A percentile compares a stretch with the other conserved stretches of the same genome.
Conservation (phyloP, 2,888 invertebrate species). For the Mythimna impura region DNA sequence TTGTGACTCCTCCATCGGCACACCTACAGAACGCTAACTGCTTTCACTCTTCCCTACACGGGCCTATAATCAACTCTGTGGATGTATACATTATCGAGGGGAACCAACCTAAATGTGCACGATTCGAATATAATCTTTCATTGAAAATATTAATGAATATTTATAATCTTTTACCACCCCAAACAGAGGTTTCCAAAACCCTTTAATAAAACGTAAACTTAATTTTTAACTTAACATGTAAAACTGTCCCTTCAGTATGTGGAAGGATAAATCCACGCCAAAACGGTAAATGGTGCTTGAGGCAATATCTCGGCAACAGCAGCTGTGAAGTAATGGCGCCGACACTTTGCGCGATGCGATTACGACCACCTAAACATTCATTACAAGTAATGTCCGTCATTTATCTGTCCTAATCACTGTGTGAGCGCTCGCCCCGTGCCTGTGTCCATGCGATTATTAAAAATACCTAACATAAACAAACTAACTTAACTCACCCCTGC, state of each 20-base stretch:
- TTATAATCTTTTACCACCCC: slow-evolving; percentile 12
- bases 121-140: slow-evolving; percentile 12
- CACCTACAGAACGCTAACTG: slow-evolving; percentile 84
- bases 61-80: slow-evolving; percentile 59
- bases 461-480: slow-evolving; percentile 67
- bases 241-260: slow-evolving; percentile 75
- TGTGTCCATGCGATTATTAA: slow-evolving; percentile 72
- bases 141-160: slow-evolving; percentile 33
- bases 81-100: slow-evolving; percentile 39
- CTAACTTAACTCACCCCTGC: slow-evolving; percentile 50
- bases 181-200: slow-evolving; percentile 36
- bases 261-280: slow-evolving; percentile 82
- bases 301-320: slow-evolving; percentile 89
- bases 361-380: slow-evolving; percentile 91
- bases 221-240: slow-evolving; percentile 71
- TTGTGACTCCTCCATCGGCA: slow-evolving; percentile 88
- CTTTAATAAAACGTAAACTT: slow-evolving; percentile 60
- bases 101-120: slow-evolving; percentile 27
- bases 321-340: slow-evolving; percentile 89
- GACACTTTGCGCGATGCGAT: slow-evolving; percentile 90
- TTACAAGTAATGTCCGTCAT: slow-evolving; percentile 90
- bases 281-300: slow-evolving; percentile 84
- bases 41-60: slow-evolving; percentile 68
- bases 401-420: slow-evolving; percentile 89
- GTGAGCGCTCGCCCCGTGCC: slow-evolving; percentile 76